phyloP scores from a whole-genome alignment of 2,888 invertebrate species.

The Deilephila elpenor region DNA sequence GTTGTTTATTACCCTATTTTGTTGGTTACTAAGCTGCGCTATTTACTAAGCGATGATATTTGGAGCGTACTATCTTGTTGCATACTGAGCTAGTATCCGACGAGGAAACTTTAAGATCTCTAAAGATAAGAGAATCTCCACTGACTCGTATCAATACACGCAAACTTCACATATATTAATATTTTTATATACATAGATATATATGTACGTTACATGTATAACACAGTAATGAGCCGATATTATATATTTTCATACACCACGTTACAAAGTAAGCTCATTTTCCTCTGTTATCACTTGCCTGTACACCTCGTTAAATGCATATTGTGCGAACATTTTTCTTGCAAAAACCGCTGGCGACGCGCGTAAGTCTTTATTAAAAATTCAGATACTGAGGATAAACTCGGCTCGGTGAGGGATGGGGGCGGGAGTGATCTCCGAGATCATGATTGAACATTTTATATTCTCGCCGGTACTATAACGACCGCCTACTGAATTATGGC shows the following conservation, averaged over 20 bases:
- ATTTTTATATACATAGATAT: no score
- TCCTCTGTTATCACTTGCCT: conserved; percentile 42
- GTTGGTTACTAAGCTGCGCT: no score
- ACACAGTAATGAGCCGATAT: conserved; percentile 7
- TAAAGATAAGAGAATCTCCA: no score
- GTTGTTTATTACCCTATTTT: not conserved
- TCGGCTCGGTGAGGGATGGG: conserved; percentile 46
- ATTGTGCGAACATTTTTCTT: conserved; percentile 53
- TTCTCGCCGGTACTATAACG: conserved; percentile 58
- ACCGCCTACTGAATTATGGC: conserved; percentile 52
- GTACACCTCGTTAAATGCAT: conserved; percentile 51
- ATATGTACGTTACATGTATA: no score
- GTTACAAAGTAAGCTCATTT: conserved; percentile 51
- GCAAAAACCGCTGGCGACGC: conserved; percentile 49
- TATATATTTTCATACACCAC: conserved; percentile 29
- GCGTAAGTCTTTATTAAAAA: conserved; percentile 61
- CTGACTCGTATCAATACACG: no score
- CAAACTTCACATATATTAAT: no score
- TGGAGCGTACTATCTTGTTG: no score
- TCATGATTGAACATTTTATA: conserved; percentile 73
- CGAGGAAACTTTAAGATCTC: no score
- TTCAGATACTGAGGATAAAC: conserved; percentile 58
- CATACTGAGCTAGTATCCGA: no score
- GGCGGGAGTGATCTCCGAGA: conserved; percentile 60
- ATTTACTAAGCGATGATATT: no score